Conservation (phyloP, 1,140 invertebrate species). For the Melipona quadrifasciata region DNA sequence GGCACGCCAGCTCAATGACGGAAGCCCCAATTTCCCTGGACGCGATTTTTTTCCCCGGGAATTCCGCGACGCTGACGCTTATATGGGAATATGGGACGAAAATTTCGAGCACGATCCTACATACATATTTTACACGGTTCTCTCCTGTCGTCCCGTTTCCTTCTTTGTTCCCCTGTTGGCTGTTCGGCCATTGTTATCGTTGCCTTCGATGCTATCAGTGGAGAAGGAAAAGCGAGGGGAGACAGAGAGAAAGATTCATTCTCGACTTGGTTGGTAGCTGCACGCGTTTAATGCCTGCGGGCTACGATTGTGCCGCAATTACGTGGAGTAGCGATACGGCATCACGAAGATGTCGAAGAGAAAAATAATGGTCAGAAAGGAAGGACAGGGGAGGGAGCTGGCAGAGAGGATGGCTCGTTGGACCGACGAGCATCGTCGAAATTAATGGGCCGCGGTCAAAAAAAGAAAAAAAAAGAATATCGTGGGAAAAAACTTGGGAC, state of each 20-base stretch:
- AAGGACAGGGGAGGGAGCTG: not conserved
- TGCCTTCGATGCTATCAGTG: conserved; percentile 42
- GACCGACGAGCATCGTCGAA: conserved; percentile 43
- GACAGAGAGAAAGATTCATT: conserved; percentile 18
- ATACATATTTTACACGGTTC: conserved; percentile 17
- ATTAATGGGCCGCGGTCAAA: conserved; percentile 52
- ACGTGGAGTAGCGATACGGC: conserved; percentile 53
- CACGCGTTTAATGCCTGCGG: conserved; percentile 43
- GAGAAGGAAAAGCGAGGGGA: not conserved
- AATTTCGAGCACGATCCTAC: conserved; percentile 20
- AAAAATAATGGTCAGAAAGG: conserved; percentile 56
- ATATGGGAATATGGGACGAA: conserved; percentile 16
- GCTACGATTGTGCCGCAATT: conserved; percentile 61
- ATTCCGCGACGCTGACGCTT: no score
- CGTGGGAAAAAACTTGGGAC: not conserved
- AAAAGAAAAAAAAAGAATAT: not conserved
- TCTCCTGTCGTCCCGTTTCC: not conserved
- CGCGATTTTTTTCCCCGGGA: not conserved
- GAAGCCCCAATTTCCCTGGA: not conserved
- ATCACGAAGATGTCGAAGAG: conserved; percentile 54
- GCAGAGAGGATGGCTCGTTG: not conserved
- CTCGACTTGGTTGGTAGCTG: conserved; percentile 1
- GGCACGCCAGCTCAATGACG: not conserved
- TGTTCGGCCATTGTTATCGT: conserved; percentile 47
- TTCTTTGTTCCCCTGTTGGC: not conserved